Base-by-base conservation (phyloP, 2,888 invertebrate species). In the Sinodicranocentrus sp. region DNA sequence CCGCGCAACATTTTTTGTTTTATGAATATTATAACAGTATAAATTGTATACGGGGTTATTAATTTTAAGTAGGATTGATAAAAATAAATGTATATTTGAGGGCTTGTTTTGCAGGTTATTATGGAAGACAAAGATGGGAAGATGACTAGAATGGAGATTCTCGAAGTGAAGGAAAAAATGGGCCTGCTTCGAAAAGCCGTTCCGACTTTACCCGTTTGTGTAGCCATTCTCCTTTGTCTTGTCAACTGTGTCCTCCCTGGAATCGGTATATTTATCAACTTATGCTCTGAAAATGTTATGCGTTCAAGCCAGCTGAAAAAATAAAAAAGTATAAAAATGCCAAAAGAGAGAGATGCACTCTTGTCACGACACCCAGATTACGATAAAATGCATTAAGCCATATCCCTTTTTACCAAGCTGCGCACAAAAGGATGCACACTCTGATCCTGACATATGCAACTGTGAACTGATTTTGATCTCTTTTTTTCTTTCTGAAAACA, bases 111-210 rank as follows among this genome's bases (percentile, higher is more conserved):
- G 25, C 25, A 85, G 85, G 79, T 86, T 39, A 61, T 84, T 28
- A 78, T 88, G 54, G 85, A 87, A 57, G 88, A 86, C 19, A 88
- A 88, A 67, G 88, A 88, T 85, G 88, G 88, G 17, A 88, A 88
- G 59, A 68, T 88, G 8, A 88, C 87, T 6, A 85, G 84, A 68
- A 75, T 88, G 84, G 88, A 88, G 67, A 82, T 88, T 10, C 23
- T 88, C 52, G 87, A 87, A 76, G 88, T 88, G 10, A 85, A 80
- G 23, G 86, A 88, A 54, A 88, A 88, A 85, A 88, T 88, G 86
- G 87, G 87, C 6, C 71, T 70, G 10, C 63, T 88, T 25, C 44
- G 88, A 71, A 85, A 84, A 84, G 87, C 88, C 17, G 88, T 88
- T 3, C 88, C 88, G 6, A 86, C 86, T n/a, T 84, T 88, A 17